Evolutionary conservation across 2,888 invertebrate genomes (phyloP), one percentile per base, ranked within the genome.

Genomic region (Lagria hirta): DNA sequence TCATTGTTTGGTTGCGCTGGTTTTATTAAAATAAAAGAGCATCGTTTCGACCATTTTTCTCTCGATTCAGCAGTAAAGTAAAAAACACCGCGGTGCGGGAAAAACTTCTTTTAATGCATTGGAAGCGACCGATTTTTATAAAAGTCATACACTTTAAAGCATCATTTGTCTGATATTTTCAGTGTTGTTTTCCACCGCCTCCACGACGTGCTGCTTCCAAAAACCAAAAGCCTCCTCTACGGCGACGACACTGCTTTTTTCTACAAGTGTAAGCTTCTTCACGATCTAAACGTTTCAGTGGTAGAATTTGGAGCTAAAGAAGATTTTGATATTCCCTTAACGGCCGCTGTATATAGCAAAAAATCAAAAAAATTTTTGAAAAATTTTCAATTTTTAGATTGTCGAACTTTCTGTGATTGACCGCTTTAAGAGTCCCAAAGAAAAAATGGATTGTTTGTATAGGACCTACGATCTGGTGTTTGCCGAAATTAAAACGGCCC

Each of bases 401-500:
- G 74, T 73, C 7, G 75, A 75, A 57, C 58, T 75, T 36, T 72
- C 74, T 1, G 68, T 69, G 34, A 48, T 74, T 24, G 73, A 73
- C 43, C 60, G 58, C 3, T 63, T 67, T 16, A 64, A 64, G 46
- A 72, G 69, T 33, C 74, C 74, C 2, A 49, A 66, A 15, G 73
- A 74, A 48, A 75, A 75, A 58, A 54, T 73, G 2, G 54, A 65
- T n/a, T 75, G 75, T 53, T 46, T 75, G 3, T 69, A 68, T 35
- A 62, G 66, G 5, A 68, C 73, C 1, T 64, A 73, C 41, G 75
- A 75, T 49, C 56, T 74, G n/a, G 65, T 72, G 35, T 66, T 71
- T 36, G 75, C 74, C 4, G 73, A 75, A 57, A 54, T 74, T 6
- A 75, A 75, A 58, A 64, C 66, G 8, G 72, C 69, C 2, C 56